phyloP scores from a whole-genome alignment of 2,797 vertebrate genomes.

The Danio tinwini region DNA sequence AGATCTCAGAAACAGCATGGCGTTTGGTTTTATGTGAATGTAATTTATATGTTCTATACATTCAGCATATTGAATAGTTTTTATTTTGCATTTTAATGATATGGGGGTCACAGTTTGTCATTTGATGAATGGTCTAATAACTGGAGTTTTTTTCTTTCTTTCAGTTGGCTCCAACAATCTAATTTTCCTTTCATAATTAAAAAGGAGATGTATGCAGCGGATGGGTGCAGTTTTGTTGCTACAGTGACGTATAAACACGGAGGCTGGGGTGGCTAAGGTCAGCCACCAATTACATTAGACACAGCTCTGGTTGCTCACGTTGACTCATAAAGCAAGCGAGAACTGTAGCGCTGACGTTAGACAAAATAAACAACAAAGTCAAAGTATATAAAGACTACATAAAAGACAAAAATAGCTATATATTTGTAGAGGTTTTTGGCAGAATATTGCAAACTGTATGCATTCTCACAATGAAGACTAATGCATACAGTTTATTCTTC shows the following conservation, averaged over 20 bases:
- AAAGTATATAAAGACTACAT: not conserved
- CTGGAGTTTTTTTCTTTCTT: constrained; percentile 19
- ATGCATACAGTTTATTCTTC: not conserved
- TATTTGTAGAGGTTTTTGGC: not conserved
- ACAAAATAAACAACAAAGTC: not conserved
- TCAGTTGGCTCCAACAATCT: constrained; percentile 26
- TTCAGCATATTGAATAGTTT: constrained; percentile 18
- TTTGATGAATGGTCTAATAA: constrained; percentile 35
- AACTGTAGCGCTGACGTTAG: not conserved
- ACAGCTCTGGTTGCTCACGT: not conserved
- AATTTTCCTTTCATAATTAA: constrained; percentile 51
- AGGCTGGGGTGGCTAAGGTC: constrained; percentile 16
- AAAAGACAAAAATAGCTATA: not conserved
- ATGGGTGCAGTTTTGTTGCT: constrained; percentile 45
- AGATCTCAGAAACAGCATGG: constrained; percentile 5
- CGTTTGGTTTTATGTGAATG: not conserved
- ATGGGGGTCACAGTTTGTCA: not conserved
- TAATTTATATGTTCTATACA: not conserved
- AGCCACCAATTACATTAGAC: constrained; percentile 39
- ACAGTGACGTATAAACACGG: constrained; percentile 40
- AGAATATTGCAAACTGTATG: not conserved
- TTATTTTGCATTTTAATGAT: constrained; percentile 29
- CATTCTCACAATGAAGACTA: not conserved
- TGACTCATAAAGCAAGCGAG: not conserved
- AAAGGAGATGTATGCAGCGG: constrained; percentile 43